A percentile compares a stretch with the other conserved stretches of the same genome.
Evolutionary conservation across 2,888 invertebrate species (phyloP).

Genomic region (Agrotis ipsilon): DNA sequence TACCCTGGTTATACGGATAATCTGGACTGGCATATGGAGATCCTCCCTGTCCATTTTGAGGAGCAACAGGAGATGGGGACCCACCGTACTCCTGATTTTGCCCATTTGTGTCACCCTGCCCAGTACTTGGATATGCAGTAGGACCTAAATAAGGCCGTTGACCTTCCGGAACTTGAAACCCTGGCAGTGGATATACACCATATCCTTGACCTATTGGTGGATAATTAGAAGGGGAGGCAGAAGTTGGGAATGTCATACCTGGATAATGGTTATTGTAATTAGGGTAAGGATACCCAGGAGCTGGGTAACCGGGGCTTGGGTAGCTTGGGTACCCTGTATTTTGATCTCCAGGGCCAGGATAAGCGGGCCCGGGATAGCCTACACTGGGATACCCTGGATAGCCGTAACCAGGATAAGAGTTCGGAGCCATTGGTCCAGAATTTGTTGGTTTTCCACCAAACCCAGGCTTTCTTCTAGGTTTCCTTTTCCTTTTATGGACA

Average conservation of each 20-base stretch:
- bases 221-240: conserved; percentile 7
- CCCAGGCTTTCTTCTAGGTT: conserved; percentile 70
- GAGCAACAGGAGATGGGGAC: background rate
- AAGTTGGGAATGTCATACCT: conserved; percentile 5
- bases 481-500: conserved; percentile 67
- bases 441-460: conserved; percentile 45
- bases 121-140: conserved; percentile 2
- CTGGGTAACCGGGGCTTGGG: conserved; percentile 8
- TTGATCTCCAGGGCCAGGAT: conserved; percentile 12
- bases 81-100: conserved; percentile 10
- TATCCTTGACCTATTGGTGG: conserved; percentile 25
- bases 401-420: background rate
- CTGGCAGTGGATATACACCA: conserved; percentile 18
- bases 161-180: conserved; percentile 10
- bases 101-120: conserved; percentile 2
- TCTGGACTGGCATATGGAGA: background rate
- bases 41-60: conserved; percentile 16
- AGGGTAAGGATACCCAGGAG: conserved; percentile 11
- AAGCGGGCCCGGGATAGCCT: conserved; percentile 23
- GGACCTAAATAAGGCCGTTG: conserved; percentile 23
- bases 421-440: background rate
- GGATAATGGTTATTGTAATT: conserved; percentile 14
- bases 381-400: background rate
- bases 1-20: conserved; percentile 32
- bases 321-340: conserved; percentile 20